Percentiles rank a stretch among this genome's conserved stretches.
Evolutionary conservation across 2,888 invertebrate genomes (phyloP).

Genomic region (Drosophila hamatofila): DNA sequence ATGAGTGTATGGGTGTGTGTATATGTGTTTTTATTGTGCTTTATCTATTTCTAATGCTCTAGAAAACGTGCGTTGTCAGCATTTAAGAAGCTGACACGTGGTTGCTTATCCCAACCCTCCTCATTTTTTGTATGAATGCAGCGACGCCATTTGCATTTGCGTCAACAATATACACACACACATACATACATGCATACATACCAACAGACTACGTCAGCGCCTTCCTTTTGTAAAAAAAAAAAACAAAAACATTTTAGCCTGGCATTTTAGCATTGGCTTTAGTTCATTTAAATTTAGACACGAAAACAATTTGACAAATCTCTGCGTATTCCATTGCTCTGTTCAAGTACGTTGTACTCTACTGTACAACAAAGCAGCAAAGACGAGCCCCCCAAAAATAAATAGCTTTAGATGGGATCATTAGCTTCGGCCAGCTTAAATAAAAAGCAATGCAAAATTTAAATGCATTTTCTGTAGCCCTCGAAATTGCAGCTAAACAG

Average conservation of each 20-base stretch:
- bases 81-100: constrained; percentile 63
- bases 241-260: constrained; percentile 18
- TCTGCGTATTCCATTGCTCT: constrained; percentile 37
- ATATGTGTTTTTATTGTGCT: constrained; percentile 23
- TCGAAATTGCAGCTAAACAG: constrained; percentile 52
- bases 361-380: constrained; percentile 40
- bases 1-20: constrained; percentile 10
- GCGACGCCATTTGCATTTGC: constrained; percentile 73
- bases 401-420: constrained; percentile 7
- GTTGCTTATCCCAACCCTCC: constrained; percentile 27
- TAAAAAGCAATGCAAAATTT: constrained; percentile 32
- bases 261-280: constrained; percentile 42
- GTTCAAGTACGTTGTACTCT: constrained; percentile 70
- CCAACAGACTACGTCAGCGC: constrained; percentile 63
- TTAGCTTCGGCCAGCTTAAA: constrained; percentile 31
- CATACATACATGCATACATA: constrained; percentile 1
- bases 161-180: constrained; percentile 49
- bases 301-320: constrained; percentile 66
- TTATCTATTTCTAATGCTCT: constrained; percentile 19
- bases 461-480: constrained; percentile 41
- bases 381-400: constrained; percentile 62
- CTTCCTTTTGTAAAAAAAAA: constrained; percentile 43
- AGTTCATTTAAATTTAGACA: constrained; percentile 73
- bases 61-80: constrained; percentile 56
- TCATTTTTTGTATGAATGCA: constrained; percentile 47